Evolutionary conservation across 1,140 invertebrate genomes (phyloP).

Genomic region (Trissolcus basalis): DNA sequence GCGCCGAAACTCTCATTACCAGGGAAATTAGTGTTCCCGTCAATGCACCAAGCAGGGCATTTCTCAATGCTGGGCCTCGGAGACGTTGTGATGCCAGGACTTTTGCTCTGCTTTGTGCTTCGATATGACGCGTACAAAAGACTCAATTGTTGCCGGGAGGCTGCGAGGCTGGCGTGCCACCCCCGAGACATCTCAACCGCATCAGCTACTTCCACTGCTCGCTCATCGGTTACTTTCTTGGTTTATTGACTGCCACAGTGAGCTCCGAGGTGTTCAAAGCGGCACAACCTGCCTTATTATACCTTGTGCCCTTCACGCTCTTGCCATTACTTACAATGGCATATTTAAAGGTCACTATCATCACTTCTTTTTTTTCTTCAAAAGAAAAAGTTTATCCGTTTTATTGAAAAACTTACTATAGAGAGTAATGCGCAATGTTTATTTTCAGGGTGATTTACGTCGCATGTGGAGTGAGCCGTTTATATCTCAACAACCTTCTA

Average conservation of each 20-base stretch:
- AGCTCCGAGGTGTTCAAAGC: slow-evolving; percentile 98
- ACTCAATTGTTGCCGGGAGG: slow-evolving; percentile 83
- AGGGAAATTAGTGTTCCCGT: slow-evolving; percentile 97
- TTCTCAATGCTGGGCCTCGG: slow-evolving; percentile 98
- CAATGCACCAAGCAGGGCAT: slow-evolving; percentile 95
- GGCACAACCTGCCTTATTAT: slow-evolving; percentile 96
- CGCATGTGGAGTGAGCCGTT: slow-evolving; percentile 99
- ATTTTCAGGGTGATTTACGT: slow-evolving; percentile 90
- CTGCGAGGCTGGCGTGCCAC: slow-evolving; percentile 86
- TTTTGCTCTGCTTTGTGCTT: slow-evolving; percentile 96
- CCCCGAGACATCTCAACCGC: slow-evolving; percentile 82
- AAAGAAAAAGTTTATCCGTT: too few species aligned
- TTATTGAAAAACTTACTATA: too few species aligned
- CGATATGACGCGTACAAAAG: slow-evolving; percentile 98
- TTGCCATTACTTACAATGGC: slow-evolving; percentile 97
- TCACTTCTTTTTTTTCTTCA: too few species aligned
- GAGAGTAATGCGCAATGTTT: too few species aligned
- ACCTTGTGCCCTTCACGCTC: slow-evolving; percentile 97
- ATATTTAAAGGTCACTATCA: slow-evolving; percentile 89
- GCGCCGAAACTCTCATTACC: slow-evolving; percentile 96
- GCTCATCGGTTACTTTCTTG: slow-evolving; percentile 97
- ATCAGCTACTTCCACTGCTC: slow-evolving; percentile 98
- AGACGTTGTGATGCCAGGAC: slow-evolving; percentile 98
- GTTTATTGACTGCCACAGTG: slow-evolving; percentile 95
- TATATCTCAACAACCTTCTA: slow-evolving; percentile 85